Evolutionary conservation across 2,797 vertebrate genomes (phyloP), one percentile per base, ranked within the genome.

Genomic region (Chromobotia macracanthus): DNA sequence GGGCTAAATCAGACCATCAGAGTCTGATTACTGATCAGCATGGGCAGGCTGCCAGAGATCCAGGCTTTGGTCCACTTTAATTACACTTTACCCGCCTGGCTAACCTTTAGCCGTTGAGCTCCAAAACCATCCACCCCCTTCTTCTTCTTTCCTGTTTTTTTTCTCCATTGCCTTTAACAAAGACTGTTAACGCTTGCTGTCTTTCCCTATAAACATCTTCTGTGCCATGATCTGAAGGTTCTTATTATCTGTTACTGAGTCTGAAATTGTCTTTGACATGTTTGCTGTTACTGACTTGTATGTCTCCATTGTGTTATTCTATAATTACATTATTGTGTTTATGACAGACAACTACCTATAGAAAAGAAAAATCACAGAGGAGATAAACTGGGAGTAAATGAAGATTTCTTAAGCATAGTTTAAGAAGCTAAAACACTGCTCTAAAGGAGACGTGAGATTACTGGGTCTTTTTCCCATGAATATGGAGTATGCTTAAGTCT

Each of bases 61-160:
- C 81, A 61, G 79, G 84, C 73, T 81, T 80, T 84, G 77, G 80
- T 87, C 86, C 48, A 71, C 82, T 87, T 89, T 90, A 90, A 91
- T 91, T 87, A 89, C 82, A 70, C 81, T 81, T 83, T 77, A 84
- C 69, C 76, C 82, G 77, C 77, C 75, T 87, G 85, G 85, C 80
- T 88, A 86, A 88, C 87, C 86, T 88, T 87, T 81, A 87, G 87
- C 86, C 75, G 77, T 83, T 83, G 80, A 84, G 71, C 73, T 85
- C 71, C 55, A 16, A 68, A 73, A 44, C 21, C n/a, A n/a, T 55
- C 75, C 73, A 70, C 21, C 68, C 28, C 16, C 41, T 46, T 70
- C 63, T 38, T 38, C 56, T 61, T 53, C 31, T 67, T 3, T n/a
- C n/a, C n/a, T n/a, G n/a, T n/a, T n/a, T n/a, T n/a, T n/a, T n/a